Base-by-base conservation (phyloP, 2,797 vertebrate genomes). In the Anniella stebbinsi region DNA sequence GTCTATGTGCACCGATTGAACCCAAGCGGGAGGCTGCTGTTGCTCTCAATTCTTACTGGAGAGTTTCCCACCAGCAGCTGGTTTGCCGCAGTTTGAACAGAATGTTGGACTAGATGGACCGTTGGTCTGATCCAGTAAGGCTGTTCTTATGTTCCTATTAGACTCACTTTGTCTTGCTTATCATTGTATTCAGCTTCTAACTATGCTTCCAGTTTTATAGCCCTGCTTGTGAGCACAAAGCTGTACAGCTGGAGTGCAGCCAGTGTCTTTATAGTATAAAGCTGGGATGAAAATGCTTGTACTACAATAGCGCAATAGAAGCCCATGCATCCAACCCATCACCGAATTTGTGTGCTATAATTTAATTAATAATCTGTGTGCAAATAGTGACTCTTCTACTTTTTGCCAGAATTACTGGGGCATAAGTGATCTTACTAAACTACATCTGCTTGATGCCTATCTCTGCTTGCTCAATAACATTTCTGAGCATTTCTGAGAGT, bases 321-420 rank as follows among this genome's bases (percentile, higher is more conserved):
- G 72, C 63, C 76, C 70, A 38, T 69, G 30, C 21, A 33, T 82
- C 60, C 72, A 90, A 67, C 85, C 73, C 51, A 60, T 83, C 80
- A 63, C 45, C 57, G 45, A 90, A 87, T 76, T 77, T 83, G 72
- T 87, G 83, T 83, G 45, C 45, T 83, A 69, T 76, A 83, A 90
- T 90, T 90, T 75, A 81, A 87, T 90, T 83, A 87, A 81, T 82
- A 82, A 83, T 76, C 80, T 51, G 11, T 83, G 89, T 76, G 70
- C 60, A 87, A 69, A 83, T 87, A 67, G 60, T 9, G 13, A 60
- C 63, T 67, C 33, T 67, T 72, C 36, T 60, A 72, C 48, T 21
- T 80, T 90, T 41, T 90, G 85, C 84, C 84, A 80, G 86, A 90
- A 17, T 80, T 86, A 33, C 28, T n/a, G 84, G 81, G 57, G 54